Evolutionary conservation across 2,888 invertebrate genomes (phyloP).

Genomic region (Pristionchus exspectatus): DNA sequence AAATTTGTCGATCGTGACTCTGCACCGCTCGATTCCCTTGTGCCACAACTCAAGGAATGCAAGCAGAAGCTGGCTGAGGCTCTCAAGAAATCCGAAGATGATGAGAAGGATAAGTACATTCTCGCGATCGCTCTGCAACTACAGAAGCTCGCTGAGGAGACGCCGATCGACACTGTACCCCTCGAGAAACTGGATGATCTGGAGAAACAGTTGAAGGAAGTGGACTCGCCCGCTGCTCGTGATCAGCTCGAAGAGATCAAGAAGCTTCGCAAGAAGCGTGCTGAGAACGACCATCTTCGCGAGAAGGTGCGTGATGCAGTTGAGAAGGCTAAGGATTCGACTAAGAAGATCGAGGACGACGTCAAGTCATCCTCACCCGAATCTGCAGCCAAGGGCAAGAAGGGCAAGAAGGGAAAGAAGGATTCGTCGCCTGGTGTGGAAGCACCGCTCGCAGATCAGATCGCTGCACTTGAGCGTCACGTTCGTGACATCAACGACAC

Average conservation of each 20-base stretch:
- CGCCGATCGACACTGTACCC: constrained; percentile 4
- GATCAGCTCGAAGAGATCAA: constrained; percentile 57
- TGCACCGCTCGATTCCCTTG: constrained; percentile 10
- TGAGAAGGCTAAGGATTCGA: constrained; percentile 57
- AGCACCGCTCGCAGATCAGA: constrained; percentile 39
- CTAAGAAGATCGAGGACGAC: constrained; percentile 60
- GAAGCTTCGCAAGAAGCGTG: constrained; percentile 59
- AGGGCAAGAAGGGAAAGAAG: constrained; percentile 63
- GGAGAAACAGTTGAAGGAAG: constrained; percentile 58
- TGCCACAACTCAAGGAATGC: neutral
- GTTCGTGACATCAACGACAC: constrained; percentile 24
- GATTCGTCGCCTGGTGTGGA: constrained; percentile 29
- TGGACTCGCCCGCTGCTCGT: constrained; percentile 57
- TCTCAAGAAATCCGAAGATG: constrained; percentile 40
- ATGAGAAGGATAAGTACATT: constrained; percentile 53
- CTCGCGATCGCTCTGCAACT: constrained; percentile 50
- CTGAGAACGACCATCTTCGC: constrained; percentile 57
- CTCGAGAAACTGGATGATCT: constrained; percentile 56
- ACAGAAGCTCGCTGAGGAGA: constrained; percentile 40
- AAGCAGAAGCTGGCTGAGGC: constrained; percentile 44
- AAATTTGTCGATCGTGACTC: constrained; percentile 34
- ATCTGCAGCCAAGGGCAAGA: constrained; percentile 54
- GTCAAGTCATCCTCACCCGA: constrained; percentile 48
- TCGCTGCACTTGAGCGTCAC: constrained; percentile 17
- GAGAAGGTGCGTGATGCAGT: constrained; percentile 56